Percentiles rank a stretch among this genome's conserved stretches.
These are phyloP conservation scores for Clistopyga incitator DNA, from an alignment of 2,888 invertebrate genomes.

Conservation along the genomic window DNA sequence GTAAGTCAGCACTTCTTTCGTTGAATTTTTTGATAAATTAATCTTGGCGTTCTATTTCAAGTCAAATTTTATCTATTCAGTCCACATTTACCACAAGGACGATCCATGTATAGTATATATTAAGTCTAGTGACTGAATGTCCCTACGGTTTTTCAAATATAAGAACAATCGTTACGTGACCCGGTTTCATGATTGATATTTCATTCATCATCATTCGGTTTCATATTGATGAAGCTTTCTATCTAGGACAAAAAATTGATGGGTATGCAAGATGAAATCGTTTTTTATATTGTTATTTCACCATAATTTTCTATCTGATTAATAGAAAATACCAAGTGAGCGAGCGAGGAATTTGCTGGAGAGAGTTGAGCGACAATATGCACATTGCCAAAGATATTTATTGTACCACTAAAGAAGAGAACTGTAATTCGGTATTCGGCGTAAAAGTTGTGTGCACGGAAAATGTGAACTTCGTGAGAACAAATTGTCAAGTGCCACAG, in stretches of 20 bases:
- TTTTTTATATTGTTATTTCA: neutral
- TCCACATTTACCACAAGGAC: no score
- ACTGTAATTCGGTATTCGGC: conserved; percentile 87
- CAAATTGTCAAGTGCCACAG: conserved; percentile 87
- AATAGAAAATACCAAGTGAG: conserved; percentile 89
- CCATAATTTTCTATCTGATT: conserved; percentile 40
- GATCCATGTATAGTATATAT: no score
- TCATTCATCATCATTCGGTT: no score
- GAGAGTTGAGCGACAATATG: conserved; percentile 89
- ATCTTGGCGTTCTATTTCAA: no score
- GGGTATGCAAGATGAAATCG: no score
- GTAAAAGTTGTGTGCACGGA: conserved; percentile 86
- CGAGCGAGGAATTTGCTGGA: conserved; percentile 92
- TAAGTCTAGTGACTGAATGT: no score
- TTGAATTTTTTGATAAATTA: no score
- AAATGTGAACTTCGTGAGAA: conserved; percentile 75
- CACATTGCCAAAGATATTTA: conserved; percentile 88
- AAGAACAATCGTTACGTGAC: conserved; percentile 6
- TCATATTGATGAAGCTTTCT: no score
- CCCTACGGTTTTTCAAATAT: neutral
- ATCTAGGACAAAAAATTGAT: neutral
- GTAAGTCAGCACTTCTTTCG: conserved; percentile 85
- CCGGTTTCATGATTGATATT: no score
- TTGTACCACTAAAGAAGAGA: conserved; percentile 88
- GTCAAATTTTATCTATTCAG: no score